Evolutionary conservation across 2,797 vertebrate genomes (phyloP), one percentile per base, ranked within the genome.

Genomic region (Prunella strophiata): DNA sequence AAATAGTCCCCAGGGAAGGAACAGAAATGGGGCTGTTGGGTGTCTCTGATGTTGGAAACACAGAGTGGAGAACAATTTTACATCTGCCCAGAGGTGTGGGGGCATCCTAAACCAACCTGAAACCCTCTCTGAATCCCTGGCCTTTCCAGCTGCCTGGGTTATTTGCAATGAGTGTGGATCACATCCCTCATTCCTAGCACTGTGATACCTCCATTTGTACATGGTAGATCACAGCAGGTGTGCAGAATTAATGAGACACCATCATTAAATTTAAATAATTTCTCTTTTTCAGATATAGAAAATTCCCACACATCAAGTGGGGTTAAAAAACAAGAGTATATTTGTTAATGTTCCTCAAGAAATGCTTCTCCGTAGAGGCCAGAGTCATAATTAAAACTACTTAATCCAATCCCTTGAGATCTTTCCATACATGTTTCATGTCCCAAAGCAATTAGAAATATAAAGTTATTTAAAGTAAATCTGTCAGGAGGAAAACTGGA

Each of bases 401-500:
- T 83, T 92, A 91, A 96, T 92, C 63, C 13, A 1, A 36, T 91
- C 94, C 81, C 94, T 66, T 72, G 96, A 96, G 90, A 93, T n/a
- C 80, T 25, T 85, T 93, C 83, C 68, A 85, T 89, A 93, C 61
- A 79, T 82, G 89, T 90, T 89, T 96, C 57, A 71, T 91, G 62
- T 74, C 68, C 85, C 92, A 72, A 77, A 84, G 68, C 82, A 92
- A 92, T 94, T 93, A 83, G 61, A 94, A 96, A 77, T 52, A 80
- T 57, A 93, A 94, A 92, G 21, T 94, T 67, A 88, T 66, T 94
- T 88, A 74, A 89, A 96, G 59, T 58, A 85, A 70, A 75, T 68
- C 51, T 93, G 57, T 71, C 85, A 94, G 88, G 88, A 93, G 71
- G 93, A 93, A 94, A 94, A 89, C 66, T 47, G 74, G 93, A 94